Percentiles rank a stretch among this genome's conserved stretches.
phyloP scores from a whole-genome alignment of 1,140 invertebrate genomes.

The Coelopa frigida region DNA sequence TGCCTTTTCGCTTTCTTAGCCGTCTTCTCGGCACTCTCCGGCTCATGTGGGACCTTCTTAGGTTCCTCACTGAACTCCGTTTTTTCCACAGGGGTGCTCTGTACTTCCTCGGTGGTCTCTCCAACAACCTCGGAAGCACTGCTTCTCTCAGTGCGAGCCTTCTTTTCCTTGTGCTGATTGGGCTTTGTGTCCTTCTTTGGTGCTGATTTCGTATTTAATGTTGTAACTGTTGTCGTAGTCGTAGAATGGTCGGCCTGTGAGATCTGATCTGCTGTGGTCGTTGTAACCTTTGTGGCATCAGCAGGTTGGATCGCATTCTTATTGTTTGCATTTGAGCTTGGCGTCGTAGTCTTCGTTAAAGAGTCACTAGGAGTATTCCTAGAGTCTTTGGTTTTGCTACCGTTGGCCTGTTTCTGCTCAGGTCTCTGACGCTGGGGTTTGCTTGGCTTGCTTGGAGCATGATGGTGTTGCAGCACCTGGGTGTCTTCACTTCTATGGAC shows the following conservation, averaged over 20 bases:
- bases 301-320: no score
- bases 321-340: no score
- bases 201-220: no score
- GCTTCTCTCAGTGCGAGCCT: background rate
- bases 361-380: constrained; percentile 3
- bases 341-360: no score
- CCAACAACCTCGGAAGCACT: constrained; percentile 11
- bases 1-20: background rate
- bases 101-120: constrained; percentile 13
- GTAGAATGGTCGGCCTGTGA: no score
- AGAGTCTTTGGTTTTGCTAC: constrained; percentile 2
- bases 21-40: constrained; percentile 4
- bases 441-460: background rate
- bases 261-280: no score
- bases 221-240: no score
- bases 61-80: constrained; percentile 1
- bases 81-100: constrained; percentile 1
- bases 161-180: background rate
- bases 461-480: no score
- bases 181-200: no score
- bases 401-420: no score
- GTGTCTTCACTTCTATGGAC: constrained; percentile 25
- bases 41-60: constrained; percentile 5
- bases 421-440: no score
- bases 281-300: no score